These are phyloP conservation scores for Aphelenchoides besseyi DNA, from an alignment of 1,140 invertebrate species.

Conservation along the genomic window DNA sequence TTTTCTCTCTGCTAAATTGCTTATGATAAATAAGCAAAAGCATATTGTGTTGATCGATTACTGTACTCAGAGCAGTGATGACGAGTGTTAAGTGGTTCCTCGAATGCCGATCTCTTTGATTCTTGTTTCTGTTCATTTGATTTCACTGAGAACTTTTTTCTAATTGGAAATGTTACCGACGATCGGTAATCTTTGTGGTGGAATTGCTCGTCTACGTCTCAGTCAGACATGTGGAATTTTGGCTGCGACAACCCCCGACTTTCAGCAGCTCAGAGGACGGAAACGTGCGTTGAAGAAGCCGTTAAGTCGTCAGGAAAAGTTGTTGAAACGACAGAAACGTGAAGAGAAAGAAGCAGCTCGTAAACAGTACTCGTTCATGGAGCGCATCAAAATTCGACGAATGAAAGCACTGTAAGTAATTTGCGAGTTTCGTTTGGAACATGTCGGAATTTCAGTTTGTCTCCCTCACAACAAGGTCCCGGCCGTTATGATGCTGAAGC, in stretches of 20 bases:
- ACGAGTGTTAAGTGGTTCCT: too few relatives aligned
- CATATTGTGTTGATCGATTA: too few relatives aligned
- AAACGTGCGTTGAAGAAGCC: constrained; percentile 51
- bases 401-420: constrained; percentile 59
- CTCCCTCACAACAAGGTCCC: constrained; percentile 55
- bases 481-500: constrained; percentile 48
- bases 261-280: constrained; percentile 49
- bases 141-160: not conserved
- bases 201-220: not conserved
- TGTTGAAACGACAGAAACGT: constrained; percentile 50
- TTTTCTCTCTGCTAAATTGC: too few relatives aligned
- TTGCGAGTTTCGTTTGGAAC: constrained; percentile 24
- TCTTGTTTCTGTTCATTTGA: not conserved
- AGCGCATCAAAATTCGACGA: constrained; percentile 53
- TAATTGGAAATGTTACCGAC: not conserved
- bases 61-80: too few relatives aligned
- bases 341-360: constrained; percentile 58
- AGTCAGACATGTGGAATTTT: not conserved
- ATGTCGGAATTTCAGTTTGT: constrained; percentile 41
- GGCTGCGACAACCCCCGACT: not conserved
- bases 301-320: constrained; percentile 43
- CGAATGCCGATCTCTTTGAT: too few relatives aligned
- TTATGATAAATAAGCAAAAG: too few relatives aligned
- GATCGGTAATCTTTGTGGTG: not conserved
- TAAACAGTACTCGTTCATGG: constrained; percentile 61